Base-by-base conservation (phyloP, 2,797 vertebrate species). In the Sebastolobus altivelis region DNA sequence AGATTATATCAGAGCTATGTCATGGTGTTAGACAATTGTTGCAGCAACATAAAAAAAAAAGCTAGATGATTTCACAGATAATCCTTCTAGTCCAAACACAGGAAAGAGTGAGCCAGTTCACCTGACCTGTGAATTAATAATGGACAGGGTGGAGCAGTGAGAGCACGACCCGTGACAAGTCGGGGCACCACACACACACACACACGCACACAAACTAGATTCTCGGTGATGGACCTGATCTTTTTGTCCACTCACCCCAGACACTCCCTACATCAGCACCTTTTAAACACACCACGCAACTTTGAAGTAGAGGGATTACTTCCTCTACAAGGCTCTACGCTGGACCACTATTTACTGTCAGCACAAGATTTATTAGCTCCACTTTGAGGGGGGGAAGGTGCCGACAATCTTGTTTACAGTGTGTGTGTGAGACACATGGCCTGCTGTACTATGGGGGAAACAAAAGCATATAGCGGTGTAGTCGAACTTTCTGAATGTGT, bases 311-410 rank as follows among this genome's bases (percentile, higher is more conserved):
- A 82, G 70, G 83, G 87, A 93, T 92, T 83, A 86, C 70, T 56
- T 43, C 74, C 58, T 38, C 60, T 71, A 46, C 59, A 63, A 35
- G 78, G 75, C 75, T 71, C 62, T 75, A 82, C 20, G 40, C 81
- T 31, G 54, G 80, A 82, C 77, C 80, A 59, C 55, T 76, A 65
- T 91, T 92, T 88, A 93, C 63, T 77, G 88, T 88, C 93, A 92
- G 88, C 92, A 90, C 22, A 52, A 84, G 91, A 93, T 91, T 90
- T 90, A 93, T 93, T 86, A 88, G 77, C 81, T 75, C 77, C 85
- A 83, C 87, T 93, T 82, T 88, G 89, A 83, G 77, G 87, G 78
- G 20, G n/a, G 29, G 77, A 79, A 86, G 83, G 90, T 81, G 88
- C 59, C 54, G 71, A 84, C 89, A 84, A 52, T 31, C 67, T 62